A percentile compares a stretch with the other conserved stretches of the same genome.
Conservation (phyloP, 2,113 vertebrate genomes). For the human (Homo sapiens) region GRCh38 chr18:75166501-75167000, state of each 20-base stretch:
- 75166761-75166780: fast-evolving
- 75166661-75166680: too few relatives aligned
- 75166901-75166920: neutral
- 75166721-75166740: fast-evolving
- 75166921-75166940: neutral
- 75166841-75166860: too few relatives aligned
- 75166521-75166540: neutral
- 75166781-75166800: fast-evolving
- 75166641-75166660: neutral
- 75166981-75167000: fast-evolving
- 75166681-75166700: too few relatives aligned
- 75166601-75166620: neutral
- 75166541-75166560: neutral
- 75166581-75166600: neutral
- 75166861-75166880: neutral
- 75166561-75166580: fast-evolving
- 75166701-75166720: neutral
- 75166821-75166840: neutral
- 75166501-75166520: neutral
- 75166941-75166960: fast-evolving
- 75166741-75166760: neutral
- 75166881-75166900: neutral
- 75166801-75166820: neutral
- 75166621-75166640: neutral
- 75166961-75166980: neutral